These are phyloP conservation scores for Panulirus ornatus DNA, from an alignment of 1,140 invertebrate genomes.

Conservation along the genomic window DNA sequence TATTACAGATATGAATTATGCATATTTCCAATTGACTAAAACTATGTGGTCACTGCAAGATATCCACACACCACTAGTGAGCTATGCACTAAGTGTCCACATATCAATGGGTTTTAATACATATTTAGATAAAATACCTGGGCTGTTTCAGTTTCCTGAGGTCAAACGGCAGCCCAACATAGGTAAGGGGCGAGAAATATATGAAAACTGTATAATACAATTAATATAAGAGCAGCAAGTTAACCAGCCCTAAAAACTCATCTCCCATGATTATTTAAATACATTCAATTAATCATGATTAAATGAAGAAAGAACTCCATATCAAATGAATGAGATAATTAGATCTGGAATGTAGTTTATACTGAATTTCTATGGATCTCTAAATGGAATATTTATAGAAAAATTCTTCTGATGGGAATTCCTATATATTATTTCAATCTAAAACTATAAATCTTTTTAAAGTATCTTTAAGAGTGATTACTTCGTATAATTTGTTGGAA, in stretches of 20 bases:
- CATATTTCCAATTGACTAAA: neutral
- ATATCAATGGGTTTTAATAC: neutral
- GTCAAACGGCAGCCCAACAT: conserved; percentile 3
- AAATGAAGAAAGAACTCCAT: too few relatives aligned
- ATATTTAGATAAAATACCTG: conserved; percentile 44
- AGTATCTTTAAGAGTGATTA: too few relatives aligned
- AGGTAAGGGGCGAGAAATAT: conserved; percentile 1
- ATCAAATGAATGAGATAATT: too few relatives aligned
- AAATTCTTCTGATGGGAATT: too few relatives aligned
- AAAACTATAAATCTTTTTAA: too few relatives aligned
- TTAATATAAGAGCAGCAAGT: neutral
- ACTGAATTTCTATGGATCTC: too few relatives aligned
- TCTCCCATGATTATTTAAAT: neutral
- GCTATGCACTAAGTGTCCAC: neutral
- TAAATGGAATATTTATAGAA: too few relatives aligned
- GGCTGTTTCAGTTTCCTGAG: conserved; percentile 52
- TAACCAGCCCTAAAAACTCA: neutral
- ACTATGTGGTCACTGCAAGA: neutral
- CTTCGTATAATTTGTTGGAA: too few relatives aligned
- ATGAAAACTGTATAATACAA: neutral
- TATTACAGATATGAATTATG: too few relatives aligned
- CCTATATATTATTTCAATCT: too few relatives aligned
- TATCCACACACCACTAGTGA: conserved; percentile 6
- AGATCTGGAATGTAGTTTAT: too few relatives aligned
- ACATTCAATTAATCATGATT: neutral